Conservation (phyloP, 2,888 invertebrate species). For the Protodeltote pygarga region DNA sequence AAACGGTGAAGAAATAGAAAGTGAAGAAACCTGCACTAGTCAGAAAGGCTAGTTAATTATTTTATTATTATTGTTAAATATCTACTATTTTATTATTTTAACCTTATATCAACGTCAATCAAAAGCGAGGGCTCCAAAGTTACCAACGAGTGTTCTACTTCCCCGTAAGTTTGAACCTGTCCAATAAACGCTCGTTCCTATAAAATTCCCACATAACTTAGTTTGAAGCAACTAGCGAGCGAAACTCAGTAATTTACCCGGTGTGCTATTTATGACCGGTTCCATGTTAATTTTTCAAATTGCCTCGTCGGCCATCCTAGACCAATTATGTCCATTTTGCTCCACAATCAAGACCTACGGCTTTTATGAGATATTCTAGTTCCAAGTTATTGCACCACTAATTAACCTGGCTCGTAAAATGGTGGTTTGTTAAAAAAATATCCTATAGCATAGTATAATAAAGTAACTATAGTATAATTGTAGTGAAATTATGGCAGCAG, state of each 20-base stretch:
- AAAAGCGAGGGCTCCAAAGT: no score
- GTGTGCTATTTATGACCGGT: conserved; percentile 17
- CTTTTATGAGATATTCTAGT: conserved; percentile 38
- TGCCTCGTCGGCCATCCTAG: conserved; percentile 29
- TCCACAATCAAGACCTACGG: conserved; percentile 43
- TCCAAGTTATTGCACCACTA: conserved; percentile 31
- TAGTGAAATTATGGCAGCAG: background rate
- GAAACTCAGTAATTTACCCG: conserved; percentile 38
- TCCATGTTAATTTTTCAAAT: conserved; percentile 44
- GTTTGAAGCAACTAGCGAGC: background rate
- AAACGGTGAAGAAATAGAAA: no score
- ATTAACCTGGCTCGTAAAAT: conserved; percentile 16
- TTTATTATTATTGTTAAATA: no score
- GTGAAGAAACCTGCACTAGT: no score
- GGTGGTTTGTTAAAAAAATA: conserved; percentile 13
- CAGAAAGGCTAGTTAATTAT: no score
- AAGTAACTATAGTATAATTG: conserved; percentile 10
- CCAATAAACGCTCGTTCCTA: background rate
- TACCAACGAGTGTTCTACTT: no score
- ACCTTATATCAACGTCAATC: no score
- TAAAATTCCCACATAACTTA: conserved; percentile 13
- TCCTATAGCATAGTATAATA: conserved; percentile 21
- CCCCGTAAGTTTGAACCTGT: no score
- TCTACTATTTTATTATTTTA: no score
- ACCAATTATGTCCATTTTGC: conserved; percentile 43